These are phyloP conservation scores for Mesitornis unicolor DNA, from an alignment of 2,113 vertebrate genomes.

Conservation along the genomic window DNA sequence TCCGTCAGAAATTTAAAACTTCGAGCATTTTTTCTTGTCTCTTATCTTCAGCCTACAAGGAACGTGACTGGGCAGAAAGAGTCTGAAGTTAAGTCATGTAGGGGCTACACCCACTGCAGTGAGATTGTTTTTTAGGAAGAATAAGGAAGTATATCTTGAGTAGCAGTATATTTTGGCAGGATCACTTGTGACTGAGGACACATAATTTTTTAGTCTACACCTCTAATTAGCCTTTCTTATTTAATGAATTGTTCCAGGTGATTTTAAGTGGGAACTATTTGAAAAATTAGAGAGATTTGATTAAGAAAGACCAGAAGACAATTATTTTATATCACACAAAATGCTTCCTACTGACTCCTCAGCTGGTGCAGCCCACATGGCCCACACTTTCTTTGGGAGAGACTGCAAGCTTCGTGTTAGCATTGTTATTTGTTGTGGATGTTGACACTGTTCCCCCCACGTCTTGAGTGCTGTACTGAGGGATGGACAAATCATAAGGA, in stretches of 20 bases:
- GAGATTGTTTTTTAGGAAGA: not conserved
- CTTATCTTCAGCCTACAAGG: not conserved
- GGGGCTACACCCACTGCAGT: not conserved
- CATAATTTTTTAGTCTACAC: not conserved
- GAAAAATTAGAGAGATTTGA: not conserved
- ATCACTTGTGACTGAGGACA: not conserved
- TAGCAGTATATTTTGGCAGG: not conserved
- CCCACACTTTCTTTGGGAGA: not conserved
- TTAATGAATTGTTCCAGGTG: not conserved
- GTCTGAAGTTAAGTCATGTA: not conserved
- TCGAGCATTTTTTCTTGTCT: not conserved
- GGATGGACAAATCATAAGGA: not conserved
- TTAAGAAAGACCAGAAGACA: not conserved
- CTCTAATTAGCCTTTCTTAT: not conserved
- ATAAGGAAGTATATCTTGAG: not conserved
- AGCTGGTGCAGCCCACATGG: not conserved
- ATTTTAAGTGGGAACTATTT: not conserved
- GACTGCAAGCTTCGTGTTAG: not conserved
- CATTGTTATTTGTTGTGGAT: not conserved
- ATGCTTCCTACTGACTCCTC: not conserved
- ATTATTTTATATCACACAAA: not conserved
- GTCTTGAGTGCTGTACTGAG: rapidly evolving
- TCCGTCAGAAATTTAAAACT: not conserved
- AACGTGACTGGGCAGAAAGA: not conserved
- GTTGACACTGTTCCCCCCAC: not conserved